phyloP scores from a whole-genome alignment of 2,113 vertebrate species.

The Pholis gunnellus region DNA sequence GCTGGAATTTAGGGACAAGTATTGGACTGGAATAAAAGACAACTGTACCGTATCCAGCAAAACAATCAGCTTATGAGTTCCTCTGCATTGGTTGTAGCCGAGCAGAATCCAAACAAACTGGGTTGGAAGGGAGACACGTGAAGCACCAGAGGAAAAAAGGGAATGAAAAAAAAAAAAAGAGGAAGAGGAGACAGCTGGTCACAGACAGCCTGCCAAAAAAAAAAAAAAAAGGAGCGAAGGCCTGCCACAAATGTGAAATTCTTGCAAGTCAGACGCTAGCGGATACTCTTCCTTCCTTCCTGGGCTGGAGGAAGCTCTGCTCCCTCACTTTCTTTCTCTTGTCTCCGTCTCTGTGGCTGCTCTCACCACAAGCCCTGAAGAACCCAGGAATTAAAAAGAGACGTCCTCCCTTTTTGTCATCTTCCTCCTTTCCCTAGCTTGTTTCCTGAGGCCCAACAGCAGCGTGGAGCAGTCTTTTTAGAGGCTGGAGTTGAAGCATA shows the following conservation, averaged over 20 bases:
- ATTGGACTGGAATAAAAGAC: constrained; percentile 52
- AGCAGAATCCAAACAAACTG: constrained; percentile 83
- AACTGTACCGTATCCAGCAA: constrained; percentile 45
- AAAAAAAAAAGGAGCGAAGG: constrained; percentile 66
- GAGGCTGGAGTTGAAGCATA: constrained; percentile 69
- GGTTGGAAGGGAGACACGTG: constrained; percentile 70
- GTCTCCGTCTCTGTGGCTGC: constrained; percentile 55
- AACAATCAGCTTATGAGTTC: constrained; percentile 66
- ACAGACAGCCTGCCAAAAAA: constrained; percentile 78
- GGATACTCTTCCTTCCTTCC: constrained; percentile 79
- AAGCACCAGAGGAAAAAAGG: constrained; percentile 63
- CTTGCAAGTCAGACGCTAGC: constrained; percentile 78
- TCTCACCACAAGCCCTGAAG: constrained; percentile 72
- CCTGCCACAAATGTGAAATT: constrained; percentile 79
- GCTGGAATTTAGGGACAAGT: constrained; percentile 47
- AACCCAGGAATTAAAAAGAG: constrained; percentile 71
- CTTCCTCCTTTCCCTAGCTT: constrained; percentile 30
- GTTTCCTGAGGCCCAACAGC: constrained; percentile 72
- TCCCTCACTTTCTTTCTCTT: constrained; percentile 61
- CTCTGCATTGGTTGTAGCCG: constrained; percentile 63
- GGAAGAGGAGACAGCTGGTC: constrained; percentile 81
- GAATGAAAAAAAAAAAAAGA: constrained; percentile 51
- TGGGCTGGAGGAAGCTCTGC: constrained; percentile 74
- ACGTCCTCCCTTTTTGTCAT: constrained; percentile 39
- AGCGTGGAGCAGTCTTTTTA: constrained; percentile 65